A percentile compares a stretch with the other conserved stretches of the same genome.
phyloP scores from a whole-genome alignment of 2,888 invertebrate species.

The Margaritifera margaritifera region DNA sequence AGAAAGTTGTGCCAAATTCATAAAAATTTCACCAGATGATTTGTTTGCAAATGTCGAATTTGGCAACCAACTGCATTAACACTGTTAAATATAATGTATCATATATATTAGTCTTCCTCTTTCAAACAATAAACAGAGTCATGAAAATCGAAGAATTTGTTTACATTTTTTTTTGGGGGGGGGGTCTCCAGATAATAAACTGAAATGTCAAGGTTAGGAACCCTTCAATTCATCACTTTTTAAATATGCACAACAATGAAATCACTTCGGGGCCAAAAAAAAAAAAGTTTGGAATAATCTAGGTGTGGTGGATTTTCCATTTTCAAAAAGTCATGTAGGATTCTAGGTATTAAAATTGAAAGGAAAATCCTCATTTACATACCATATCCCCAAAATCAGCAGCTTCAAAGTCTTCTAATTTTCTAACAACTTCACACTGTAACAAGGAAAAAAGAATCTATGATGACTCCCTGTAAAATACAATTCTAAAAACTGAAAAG shows the following conservation, averaged over 20 bases:
- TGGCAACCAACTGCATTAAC: background rate
- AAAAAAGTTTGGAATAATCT: too few relatives aligned
- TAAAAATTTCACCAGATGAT: too few relatives aligned
- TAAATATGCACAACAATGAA: too few relatives aligned
- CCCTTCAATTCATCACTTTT: too few relatives aligned
- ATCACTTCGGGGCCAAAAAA: too few relatives aligned
- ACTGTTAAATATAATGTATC: background rate
- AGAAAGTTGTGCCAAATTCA: too few relatives aligned
- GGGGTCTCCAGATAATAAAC: background rate
- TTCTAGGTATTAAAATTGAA: background rate
- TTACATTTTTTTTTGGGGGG: too few relatives aligned
- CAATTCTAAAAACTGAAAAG: too few relatives aligned
- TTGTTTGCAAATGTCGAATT: background rate
- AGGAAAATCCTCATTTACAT: slow-evolving; percentile 9
- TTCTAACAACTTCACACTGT: slow-evolving; percentile 80
- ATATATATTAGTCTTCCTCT: background rate
- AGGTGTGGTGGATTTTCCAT: too few relatives aligned
- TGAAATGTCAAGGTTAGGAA: background rate
- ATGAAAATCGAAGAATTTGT: slow-evolving; percentile 5
- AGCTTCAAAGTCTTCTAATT: slow-evolving; percentile 90
- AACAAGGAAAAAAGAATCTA: slow-evolving; percentile 22
- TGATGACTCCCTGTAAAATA: background rate
- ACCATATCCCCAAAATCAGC: slow-evolving; percentile 93
- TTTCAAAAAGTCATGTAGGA: too few relatives aligned
- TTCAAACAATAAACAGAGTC: background rate